Percentiles rank a stretch among this genome's conserved stretches.
Evolutionary conservation across 1,140 invertebrate genomes (phyloP).

Genomic region (Acromyrmex echinatior): DNA sequence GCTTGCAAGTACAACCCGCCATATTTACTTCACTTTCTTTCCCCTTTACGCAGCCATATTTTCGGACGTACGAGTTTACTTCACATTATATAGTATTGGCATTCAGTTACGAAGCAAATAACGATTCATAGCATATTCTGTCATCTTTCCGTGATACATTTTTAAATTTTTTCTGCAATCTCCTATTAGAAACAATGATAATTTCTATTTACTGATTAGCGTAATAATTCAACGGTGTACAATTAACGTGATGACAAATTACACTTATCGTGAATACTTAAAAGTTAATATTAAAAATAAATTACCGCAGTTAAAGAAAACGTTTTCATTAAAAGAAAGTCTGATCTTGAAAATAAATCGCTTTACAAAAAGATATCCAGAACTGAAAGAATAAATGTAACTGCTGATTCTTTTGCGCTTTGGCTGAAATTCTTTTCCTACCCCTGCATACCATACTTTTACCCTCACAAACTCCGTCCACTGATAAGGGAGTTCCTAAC

Average conservation of each 20-base stretch:
- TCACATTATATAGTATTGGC: slow-evolving; percentile 31
- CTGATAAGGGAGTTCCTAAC: slow-evolving; percentile 69
- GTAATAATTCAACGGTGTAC: background rate
- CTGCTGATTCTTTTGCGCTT: slow-evolving; percentile 46
- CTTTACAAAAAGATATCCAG: slow-evolving; percentile 16
- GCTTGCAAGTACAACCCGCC: slow-evolving; percentile 24
- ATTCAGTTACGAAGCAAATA: slow-evolving; percentile 26
- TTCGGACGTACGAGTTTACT: slow-evolving; percentile 56
- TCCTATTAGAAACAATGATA: background rate
- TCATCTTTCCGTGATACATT: background rate
- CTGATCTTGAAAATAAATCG: slow-evolving; percentile 25
- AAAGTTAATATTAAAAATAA: background rate
- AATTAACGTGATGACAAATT: background rate
- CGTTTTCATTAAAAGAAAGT: slow-evolving; percentile 15
- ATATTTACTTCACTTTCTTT: background rate
- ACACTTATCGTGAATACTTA: background rate
- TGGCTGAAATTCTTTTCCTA: slow-evolving; percentile 45
- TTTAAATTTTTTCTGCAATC: background rate
- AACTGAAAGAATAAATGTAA: slow-evolving; percentile 34
- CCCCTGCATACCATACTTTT: slow-evolving; percentile 17
- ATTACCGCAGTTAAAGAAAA: background rate
- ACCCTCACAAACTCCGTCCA: slow-evolving; percentile 36
- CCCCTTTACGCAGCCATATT: slow-evolving; percentile 51
- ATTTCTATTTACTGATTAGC: background rate
- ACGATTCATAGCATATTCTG: slow-evolving; percentile 32